A percentile compares a stretch with the other conserved stretches of the same genome.
These are phyloP conservation scores for Thumatha senex DNA, from an alignment of 2,888 invertebrate genomes.

Conservation along the genomic window DNA sequence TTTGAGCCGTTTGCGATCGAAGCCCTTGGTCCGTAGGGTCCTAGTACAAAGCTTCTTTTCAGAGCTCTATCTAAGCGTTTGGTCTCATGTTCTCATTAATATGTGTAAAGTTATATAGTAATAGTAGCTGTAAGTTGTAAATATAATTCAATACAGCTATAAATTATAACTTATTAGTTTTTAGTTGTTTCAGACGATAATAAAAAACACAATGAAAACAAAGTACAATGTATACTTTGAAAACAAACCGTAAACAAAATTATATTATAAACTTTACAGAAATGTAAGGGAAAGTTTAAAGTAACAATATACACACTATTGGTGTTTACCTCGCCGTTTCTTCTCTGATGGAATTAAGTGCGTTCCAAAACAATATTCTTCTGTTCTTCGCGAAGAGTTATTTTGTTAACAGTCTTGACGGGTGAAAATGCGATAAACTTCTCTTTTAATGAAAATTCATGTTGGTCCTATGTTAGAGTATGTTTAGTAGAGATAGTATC, in stretches of 20 bases:
- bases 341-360: conserved; percentile 26
- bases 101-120: too few species aligned
- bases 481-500: too few species aligned
- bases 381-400: conserved; percentile 6
- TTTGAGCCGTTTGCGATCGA: too few species aligned
- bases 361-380: conserved; percentile 14
- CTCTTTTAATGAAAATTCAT: neutral
- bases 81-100: too few species aligned
- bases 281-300: conserved; percentile 11
- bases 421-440: neutral
- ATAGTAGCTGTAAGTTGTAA: too few species aligned
- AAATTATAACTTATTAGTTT: too few species aligned
- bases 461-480: neutral
- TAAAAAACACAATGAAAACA: neutral
- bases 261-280: conserved; percentile 1
- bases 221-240: neutral
- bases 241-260: conserved; percentile 1
- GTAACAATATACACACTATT: conserved; percentile 19
- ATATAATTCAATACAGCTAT: too few species aligned
- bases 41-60: too few species aligned
- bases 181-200: too few species aligned
- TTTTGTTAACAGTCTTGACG: neutral
- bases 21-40: too few species aligned
- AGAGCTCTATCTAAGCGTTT: too few species aligned
- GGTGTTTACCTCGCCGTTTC: conserved; percentile 13